Base-by-base conservation (phyloP, 2,797 vertebrate genomes). In the Echiichthys vipera region DNA sequence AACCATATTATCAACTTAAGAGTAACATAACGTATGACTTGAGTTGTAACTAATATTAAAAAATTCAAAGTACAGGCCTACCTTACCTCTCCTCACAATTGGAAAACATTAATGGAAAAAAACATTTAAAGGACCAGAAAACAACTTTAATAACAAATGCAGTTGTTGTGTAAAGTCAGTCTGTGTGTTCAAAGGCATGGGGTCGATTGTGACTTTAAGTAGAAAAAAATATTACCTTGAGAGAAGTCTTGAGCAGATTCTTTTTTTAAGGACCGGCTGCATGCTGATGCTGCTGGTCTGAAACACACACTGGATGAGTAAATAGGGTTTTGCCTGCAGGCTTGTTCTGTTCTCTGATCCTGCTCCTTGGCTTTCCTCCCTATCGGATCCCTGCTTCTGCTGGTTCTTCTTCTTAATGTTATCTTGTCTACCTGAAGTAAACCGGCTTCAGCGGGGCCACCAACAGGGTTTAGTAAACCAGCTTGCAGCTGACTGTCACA, bases 311-410 rank as follows among this genome's bases (percentile, higher is more conserved):
- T 34, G 27, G 64, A 67, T 74, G 7, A 58, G 27, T 43, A 37
- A 76, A 39, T 0, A 6, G 2, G 40, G 6, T 79, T 74, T 43
- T 74, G 53, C 56, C 74, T 61, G 43, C 57, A 65, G 72, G 36
- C 49, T 42, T 77, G 74, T 70, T 75, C 39, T 49, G 49, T 64
- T 46, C 79, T 57, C 49, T 70, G 65, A 54, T 53, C n/a, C 37
- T 0, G 59, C 32, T 47, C 25, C 54, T 69, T 74, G 49, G n/a
- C 10, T 45, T 29, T 53, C 22, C n/a, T 9, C 24, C 36, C 24
- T 40, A 29, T n/a, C 18, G 24, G 32, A 39, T 65, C 32, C 27
- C 32, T 25, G 22, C 27, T 49, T 5, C 13, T 29, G 32, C 24
- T 43, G 22, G n/a, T 54, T 61, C 5, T 42, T 40, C 40, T n/a